Conservation (phyloP, 2,113 vertebrate genomes). For the Geococcyx californianus region DNA sequence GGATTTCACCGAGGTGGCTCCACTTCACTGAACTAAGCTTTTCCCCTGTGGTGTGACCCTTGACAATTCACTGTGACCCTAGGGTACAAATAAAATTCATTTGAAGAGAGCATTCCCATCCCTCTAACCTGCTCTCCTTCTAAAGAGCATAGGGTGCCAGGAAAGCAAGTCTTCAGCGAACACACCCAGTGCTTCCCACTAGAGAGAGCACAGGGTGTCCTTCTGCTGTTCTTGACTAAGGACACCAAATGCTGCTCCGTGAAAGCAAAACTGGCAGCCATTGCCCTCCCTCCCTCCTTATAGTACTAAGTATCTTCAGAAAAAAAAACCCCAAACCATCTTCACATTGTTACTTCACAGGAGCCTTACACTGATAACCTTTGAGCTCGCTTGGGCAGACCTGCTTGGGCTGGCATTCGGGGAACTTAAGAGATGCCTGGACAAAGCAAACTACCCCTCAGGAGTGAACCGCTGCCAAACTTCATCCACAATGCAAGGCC, state of each 20-base stretch:
- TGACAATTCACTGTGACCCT: neutral
- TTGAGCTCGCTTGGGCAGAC: neutral
- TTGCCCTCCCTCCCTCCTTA: neutral
- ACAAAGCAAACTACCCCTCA: neutral
- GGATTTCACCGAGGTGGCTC: neutral
- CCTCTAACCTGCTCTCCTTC: accelerated
- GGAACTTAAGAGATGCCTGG: neutral
- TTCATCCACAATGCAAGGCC: neutral
- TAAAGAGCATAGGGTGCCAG: accelerated
- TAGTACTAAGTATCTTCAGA: too few relatives aligned
- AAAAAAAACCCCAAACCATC: neutral
- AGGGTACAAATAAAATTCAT: accelerated
- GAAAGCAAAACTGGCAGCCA: neutral
- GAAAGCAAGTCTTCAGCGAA: neutral
- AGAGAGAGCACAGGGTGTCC: neutral
- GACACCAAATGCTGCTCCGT: accelerated
- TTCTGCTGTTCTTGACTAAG: neutral
- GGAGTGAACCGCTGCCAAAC: neutral
- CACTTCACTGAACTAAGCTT: neutral
- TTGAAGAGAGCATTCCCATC: neutral
- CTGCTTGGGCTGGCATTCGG: neutral
- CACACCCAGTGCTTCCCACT: accelerated
- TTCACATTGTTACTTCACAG: neutral
- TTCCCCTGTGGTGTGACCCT: neutral
- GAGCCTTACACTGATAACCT: neutral